Base-by-base conservation (phyloP, 2,888 invertebrate genomes). In the Adela reaumurella region DNA sequence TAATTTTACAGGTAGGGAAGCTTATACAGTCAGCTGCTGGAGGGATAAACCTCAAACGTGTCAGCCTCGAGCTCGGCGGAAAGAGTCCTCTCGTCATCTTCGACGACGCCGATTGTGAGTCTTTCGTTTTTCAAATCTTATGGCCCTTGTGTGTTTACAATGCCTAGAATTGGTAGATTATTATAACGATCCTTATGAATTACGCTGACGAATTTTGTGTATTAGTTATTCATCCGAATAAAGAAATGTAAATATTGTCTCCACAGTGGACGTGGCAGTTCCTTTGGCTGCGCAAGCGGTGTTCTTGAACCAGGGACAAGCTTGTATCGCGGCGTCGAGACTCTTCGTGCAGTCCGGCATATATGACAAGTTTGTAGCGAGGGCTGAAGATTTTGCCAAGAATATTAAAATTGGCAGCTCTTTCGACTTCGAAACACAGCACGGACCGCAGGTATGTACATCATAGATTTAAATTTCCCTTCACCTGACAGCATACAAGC, bases 71-170 rank as follows among this genome's bases (percentile, higher is more conserved):
- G 66, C 77, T 94, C 45, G 94, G 94, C 18, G 94, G 94, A 53
- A 95, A 95, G 65, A 91, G 90, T 63, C 94, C 94, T 1, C 71
- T 92, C 1, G 84, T 94, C 46, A 83, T 94, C 43, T 91, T 90
- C 67, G 82, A 88, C 51, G 92, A 92, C 69, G 88, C 83, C 10
- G 82, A 91, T 62, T 64, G 91, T 89, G 69, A 80, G 82, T 57
- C 70, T 82, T 67, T 69, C 24, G 4, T 8, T 24, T 24, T n/a
- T n/a, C n/a, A n/a, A n/a, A n/a, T n/a, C n/a, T n/a, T n/a, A n/a
- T n/a, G n/a, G n/a, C n/a, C n/a, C n/a, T n/a, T n/a, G n/a, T n/a
- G n/a, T n/a, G n/a, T n/a, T n/a, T n/a, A n/a, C n/a, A n/a, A n/a
- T n/a, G n/a, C n/a, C n/a, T n/a, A n/a, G n/a, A n/a, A n/a, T n/a